These are phyloP conservation scores for Esox niger DNA, from an alignment of 2,113 vertebrate species.

Conservation along the genomic window DNA sequence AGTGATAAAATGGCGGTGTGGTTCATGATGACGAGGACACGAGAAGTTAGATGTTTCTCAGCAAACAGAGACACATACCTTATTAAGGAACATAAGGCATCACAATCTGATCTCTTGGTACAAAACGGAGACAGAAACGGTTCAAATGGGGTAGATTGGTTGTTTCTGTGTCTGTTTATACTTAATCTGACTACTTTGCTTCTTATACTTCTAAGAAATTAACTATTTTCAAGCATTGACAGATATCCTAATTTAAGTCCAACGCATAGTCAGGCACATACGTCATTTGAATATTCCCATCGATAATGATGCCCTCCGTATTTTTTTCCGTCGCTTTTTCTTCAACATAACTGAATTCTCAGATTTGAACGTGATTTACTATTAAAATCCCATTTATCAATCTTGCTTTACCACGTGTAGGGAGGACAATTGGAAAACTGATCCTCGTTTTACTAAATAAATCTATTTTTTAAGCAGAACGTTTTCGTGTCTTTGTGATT, in stretches of 20 bases:
- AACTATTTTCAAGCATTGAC: slow-evolving; percentile 8
- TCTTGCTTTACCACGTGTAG: slow-evolving; percentile 21
- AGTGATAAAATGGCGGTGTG: not conserved
- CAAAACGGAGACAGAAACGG: not conserved
- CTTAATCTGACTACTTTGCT: not conserved
- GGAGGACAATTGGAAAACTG: slow-evolving; percentile 17
- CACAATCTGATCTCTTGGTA: not conserved
- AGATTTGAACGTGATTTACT: not conserved
- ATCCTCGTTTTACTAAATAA: slow-evolving; percentile 48
- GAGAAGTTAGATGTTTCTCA: not conserved
- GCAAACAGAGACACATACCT: not conserved
- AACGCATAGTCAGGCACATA: not conserved
- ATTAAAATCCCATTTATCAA: not conserved
- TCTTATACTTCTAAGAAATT: not conserved
- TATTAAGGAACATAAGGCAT: not conserved
- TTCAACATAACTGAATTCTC: not conserved
- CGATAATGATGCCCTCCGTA: not conserved
- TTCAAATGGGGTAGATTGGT: not conserved
- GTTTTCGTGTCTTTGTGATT: not conserved
- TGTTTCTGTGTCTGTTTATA: not conserved
- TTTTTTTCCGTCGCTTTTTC: not conserved
- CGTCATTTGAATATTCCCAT: not conserved
- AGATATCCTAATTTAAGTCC: slow-evolving; percentile 9
- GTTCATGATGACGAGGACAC: not conserved
- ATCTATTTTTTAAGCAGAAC: slow-evolving; percentile 45